These are phyloP conservation scores for Spondyliosoma cantharus DNA, from an alignment of 2,797 vertebrate species.

Conservation along the genomic window DNA sequence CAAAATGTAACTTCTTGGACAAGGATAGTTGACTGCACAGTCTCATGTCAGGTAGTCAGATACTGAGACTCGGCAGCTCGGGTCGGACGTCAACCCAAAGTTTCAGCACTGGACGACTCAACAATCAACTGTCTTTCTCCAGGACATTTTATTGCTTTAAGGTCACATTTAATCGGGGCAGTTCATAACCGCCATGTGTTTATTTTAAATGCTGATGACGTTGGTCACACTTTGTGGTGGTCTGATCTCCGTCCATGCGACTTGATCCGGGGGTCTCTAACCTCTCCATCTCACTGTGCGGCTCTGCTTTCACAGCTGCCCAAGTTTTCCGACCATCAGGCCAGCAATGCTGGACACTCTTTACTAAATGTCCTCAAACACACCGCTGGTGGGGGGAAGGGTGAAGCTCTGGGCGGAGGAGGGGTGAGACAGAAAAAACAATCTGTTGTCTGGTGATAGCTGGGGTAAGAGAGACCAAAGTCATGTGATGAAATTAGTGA, in stretches of 20 bases:
- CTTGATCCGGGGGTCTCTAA: conserved; percentile 18
- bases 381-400: not conserved
- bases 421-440: conserved; percentile 1
- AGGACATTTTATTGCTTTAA: too few species aligned
- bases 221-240: conserved; percentile 23
- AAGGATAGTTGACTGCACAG: too few species aligned
- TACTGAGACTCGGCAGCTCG: too few species aligned
- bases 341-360: not conserved
- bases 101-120: too few species aligned
- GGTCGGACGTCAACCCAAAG: too few species aligned
- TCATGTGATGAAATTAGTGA: conserved; percentile 58
- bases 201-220: conserved; percentile 31
- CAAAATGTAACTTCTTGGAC: too few species aligned
- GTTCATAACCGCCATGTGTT: conserved; percentile 7
- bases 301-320: conserved; percentile 75
- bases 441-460: conserved; percentile 29
- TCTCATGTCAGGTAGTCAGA: too few species aligned
- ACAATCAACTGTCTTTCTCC: too few species aligned
- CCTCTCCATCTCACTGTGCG: conserved; percentile 29
- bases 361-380: conserved; percentile 34
- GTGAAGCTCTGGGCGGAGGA: not conserved
- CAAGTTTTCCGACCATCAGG: conserved; percentile 39
- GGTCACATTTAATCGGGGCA: not conserved
- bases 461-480: not conserved
- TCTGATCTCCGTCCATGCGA: conserved; percentile 15